phyloP scores from a whole-genome alignment of 53 echinoderm and acorn worm genomes.

The Holothuria scabra region DNA sequence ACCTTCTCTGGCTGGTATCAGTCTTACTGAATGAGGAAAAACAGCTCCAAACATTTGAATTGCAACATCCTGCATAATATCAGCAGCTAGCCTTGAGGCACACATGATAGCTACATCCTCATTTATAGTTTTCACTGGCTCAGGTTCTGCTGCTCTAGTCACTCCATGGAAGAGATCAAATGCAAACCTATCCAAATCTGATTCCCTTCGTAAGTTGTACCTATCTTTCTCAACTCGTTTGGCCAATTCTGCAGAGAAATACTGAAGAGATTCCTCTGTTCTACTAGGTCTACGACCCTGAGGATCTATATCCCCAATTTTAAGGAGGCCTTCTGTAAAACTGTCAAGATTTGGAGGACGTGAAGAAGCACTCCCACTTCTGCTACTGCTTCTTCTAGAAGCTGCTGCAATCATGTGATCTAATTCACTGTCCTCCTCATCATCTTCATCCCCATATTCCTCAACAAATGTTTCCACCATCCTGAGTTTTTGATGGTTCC shows the following conservation, averaged over 20 bases:
- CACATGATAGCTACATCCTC: conserved; percentile 36
- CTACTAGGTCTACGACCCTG: conserved; percentile 88
- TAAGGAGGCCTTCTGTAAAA: conserved; percentile 93
- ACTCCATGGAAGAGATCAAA: conserved; percentile 75
- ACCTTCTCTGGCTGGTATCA: conserved; percentile 50
- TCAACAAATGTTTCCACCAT: conserved; percentile 37
- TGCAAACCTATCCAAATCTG: conserved; percentile 85
- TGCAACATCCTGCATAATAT: conserved; percentile 84
- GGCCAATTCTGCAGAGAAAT: conserved; percentile 84
- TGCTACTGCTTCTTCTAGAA: conserved; percentile 50
- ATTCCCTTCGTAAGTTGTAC: conserved; percentile 71
- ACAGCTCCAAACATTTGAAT: conserved; percentile 76
- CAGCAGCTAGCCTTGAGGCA: conserved; percentile 70
- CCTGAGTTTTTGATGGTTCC: conserved; percentile 17
- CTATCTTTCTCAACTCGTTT: conserved; percentile 78
- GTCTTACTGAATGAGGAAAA: conserved; percentile 51
- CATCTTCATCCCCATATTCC: conserved; percentile 27
- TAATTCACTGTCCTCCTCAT: conserved; percentile 27
- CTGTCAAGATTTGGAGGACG: conserved; percentile 85
- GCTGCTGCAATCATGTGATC: conserved; percentile 37
- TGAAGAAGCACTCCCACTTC: conserved; percentile 77
- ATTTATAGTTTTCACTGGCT: not conserved
- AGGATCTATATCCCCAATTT: conserved; percentile 90
- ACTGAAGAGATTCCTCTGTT: conserved; percentile 88
- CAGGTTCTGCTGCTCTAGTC: conserved; percentile 15